Percentiles rank a stretch among this genome's conserved stretches.
Conservation (phyloP, 1,140 invertebrate genomes). For the Aethina tumida region DNA sequence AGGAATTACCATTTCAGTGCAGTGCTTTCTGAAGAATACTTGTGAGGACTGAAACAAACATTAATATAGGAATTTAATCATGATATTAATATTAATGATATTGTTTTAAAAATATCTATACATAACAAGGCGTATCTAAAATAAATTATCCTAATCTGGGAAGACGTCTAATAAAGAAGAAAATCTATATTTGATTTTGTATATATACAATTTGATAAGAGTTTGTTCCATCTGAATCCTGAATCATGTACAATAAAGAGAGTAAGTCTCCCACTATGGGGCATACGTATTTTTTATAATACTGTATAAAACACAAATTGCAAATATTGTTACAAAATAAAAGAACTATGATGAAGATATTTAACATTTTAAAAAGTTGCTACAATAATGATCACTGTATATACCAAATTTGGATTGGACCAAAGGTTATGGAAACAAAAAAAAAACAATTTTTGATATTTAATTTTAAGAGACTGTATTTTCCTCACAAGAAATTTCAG, state of each 20-base stretch:
- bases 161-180: neutral
- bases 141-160: neutral
- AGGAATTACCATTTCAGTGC: slow-evolving; percentile 21
- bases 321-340: too few relatives aligned
- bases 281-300: too few relatives aligned
- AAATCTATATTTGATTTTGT: too few relatives aligned
- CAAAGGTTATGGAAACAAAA: neutral
- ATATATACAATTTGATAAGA: neutral
- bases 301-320: too few relatives aligned
- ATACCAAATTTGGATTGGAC: neutral
- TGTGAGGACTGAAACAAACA: slow-evolving; percentile 28
- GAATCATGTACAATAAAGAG: too few relatives aligned
- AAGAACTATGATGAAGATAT: too few relatives aligned
- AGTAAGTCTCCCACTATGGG: too few relatives aligned
- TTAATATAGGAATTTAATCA: slow-evolving; percentile 4
- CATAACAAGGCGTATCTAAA: neutral
- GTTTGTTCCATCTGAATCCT: too few relatives aligned
- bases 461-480: too few relatives aligned
- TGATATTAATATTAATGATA: neutral
- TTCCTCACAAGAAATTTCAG: too few relatives aligned
- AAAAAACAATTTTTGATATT: neutral
- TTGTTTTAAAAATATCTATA: neutral
- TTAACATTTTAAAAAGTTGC: too few relatives aligned
- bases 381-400: too few relatives aligned
- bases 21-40: slow-evolving; percentile 19